A percentile compares a stretch with the other conserved stretches of the same genome.
Conservation (phyloP, 2,888 invertebrate species). For the Crossocerus cetratus region DNA sequence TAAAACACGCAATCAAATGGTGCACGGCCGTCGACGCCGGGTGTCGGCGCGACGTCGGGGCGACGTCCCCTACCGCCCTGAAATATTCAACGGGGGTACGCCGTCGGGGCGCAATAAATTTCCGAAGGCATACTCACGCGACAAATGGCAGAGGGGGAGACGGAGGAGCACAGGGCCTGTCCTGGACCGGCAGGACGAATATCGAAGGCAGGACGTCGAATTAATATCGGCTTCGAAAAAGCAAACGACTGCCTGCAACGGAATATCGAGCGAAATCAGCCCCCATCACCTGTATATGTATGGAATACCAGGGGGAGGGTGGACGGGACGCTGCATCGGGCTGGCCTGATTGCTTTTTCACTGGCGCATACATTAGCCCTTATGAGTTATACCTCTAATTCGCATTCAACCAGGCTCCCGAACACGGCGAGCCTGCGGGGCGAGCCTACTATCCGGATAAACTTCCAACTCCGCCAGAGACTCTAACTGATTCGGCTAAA, state of each 20-base stretch:
- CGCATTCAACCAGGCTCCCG: too few species aligned
- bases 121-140: conserved; percentile 10
- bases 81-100: conserved; percentile 48
- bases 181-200: not conserved
- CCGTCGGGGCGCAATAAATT: conserved; percentile 36
- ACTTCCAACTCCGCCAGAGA: too few species aligned
- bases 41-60: conserved; percentile 5
- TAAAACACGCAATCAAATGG: conserved; percentile 38
- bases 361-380: too few species aligned
- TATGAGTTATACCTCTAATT: too few species aligned
- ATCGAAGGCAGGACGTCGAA: conserved; percentile 30
- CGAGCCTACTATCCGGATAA: too few species aligned
- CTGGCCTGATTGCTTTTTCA: too few species aligned
- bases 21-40: not conserved
- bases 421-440: too few species aligned
- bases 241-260: conserved; percentile 20
- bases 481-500: too few species aligned
- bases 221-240: conserved; percentile 45
- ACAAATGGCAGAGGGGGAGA: conserved; percentile 18
- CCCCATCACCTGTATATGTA: too few species aligned
- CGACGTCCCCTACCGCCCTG: conserved; percentile 34
- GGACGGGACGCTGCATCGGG: conserved; percentile 18
- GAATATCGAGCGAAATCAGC: conserved; percentile 25
- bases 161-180: not conserved
- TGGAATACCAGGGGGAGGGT: not conserved